Percentiles rank a stretch among this genome's conserved stretches.
Conservation (phyloP, 1,140 invertebrate genomes). For the Papilio glaucus region DNA sequence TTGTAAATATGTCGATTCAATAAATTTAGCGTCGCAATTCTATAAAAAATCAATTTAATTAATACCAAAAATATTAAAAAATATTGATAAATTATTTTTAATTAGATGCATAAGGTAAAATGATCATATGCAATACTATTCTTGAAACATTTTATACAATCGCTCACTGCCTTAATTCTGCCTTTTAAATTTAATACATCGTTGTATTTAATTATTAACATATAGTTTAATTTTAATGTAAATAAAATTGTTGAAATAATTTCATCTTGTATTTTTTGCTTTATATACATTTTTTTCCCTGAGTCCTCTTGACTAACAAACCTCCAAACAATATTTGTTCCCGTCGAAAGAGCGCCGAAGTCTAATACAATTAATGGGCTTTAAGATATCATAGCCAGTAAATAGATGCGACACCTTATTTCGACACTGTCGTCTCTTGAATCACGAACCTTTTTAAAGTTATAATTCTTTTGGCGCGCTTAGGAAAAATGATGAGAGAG, state of each 20-base stretch:
- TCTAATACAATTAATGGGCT: too few species aligned
- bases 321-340: too few species aligned
- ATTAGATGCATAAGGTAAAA: not conserved
- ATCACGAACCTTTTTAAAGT: too few species aligned
- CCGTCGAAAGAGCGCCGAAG: too few species aligned
- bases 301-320: too few species aligned
- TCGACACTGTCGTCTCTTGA: too few species aligned
- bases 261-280: not conserved
- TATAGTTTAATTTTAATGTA: not conserved
- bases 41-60: not conserved
- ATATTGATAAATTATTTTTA: not conserved
- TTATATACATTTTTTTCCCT: too few species aligned
- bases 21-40: not conserved
- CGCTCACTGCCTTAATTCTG: not conserved
- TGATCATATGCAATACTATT: not conserved
- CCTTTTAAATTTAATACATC: not conserved
- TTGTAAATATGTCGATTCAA: not conserved
- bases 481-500: too few species aligned
- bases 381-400: too few species aligned
- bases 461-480: too few species aligned
- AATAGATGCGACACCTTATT: too few species aligned
- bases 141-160: not conserved
- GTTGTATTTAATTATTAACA: not conserved
- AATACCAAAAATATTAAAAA: conserved; percentile 21
- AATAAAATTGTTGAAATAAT: not conserved